Evolutionary conservation across 1,140 invertebrate genomes (phyloP).

Genomic region (Pseudomyrmex gracilis): DNA sequence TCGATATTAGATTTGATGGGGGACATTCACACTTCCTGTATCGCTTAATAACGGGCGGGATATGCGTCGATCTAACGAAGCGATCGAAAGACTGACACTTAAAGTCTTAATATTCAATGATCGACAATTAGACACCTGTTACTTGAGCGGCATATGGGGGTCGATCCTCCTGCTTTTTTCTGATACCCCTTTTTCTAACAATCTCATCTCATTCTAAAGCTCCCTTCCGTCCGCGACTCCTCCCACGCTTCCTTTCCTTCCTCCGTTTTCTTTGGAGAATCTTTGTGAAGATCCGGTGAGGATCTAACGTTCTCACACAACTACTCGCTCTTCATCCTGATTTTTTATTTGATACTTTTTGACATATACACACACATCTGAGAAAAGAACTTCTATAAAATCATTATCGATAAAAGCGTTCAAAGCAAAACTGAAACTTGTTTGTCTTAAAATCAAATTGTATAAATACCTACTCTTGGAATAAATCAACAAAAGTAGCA

Average conservation of each 20-base stretch:
- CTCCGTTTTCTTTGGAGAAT: neutral
- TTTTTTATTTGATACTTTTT: neutral
- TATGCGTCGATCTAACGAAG: slow-evolving; percentile 9
- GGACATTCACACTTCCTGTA: slow-evolving; percentile 50
- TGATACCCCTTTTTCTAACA: slow-evolving; percentile 23
- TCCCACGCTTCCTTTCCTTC: slow-evolving; percentile 52
- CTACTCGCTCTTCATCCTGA: neutral
- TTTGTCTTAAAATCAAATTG: neutral
- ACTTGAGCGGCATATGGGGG: slow-evolving; percentile 48
- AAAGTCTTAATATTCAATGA: slow-evolving; percentile 63
- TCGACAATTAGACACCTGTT: slow-evolving; percentile 74
- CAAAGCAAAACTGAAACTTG: neutral
- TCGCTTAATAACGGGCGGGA: slow-evolving; percentile 22
- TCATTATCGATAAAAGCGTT: neutral
- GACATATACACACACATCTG: neutral
- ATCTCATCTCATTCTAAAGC: slow-evolving; percentile 34
- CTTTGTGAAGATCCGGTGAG: slow-evolving; percentile 18
- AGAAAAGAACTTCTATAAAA: neutral
- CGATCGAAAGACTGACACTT: slow-evolving; percentile 30
- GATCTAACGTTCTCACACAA: slow-evolving; percentile 24
- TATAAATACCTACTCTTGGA: neutral
- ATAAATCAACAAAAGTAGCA: no score
- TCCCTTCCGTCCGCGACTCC: slow-evolving; percentile 37
- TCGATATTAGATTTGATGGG: slow-evolving; percentile 13
- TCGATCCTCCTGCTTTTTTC: slow-evolving; percentile 49